A percentile compares a stretch with the other conserved stretches of the same genome.
phyloP scores from a whole-genome alignment of 2,888 invertebrate species.

The Biston stratarius region DNA sequence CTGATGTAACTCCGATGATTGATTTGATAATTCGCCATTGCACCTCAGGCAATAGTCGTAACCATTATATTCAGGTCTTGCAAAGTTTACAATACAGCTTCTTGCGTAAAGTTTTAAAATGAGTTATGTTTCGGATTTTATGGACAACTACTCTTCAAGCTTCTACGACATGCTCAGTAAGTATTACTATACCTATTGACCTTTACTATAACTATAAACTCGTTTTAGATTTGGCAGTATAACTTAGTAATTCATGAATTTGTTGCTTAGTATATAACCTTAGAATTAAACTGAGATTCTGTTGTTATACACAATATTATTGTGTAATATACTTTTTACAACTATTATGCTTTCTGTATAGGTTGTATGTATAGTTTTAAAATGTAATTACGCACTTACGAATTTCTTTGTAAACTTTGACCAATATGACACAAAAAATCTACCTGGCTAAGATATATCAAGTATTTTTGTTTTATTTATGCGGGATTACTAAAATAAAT shows the following conservation, averaged over 20 bases:
- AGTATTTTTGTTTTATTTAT: too few relatives aligned
- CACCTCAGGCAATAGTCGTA: background rate
- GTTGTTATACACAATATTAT: background rate
- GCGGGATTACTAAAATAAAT: too few relatives aligned
- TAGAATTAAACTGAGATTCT: background rate
- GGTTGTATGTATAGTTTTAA: too few relatives aligned
- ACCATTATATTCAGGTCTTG: background rate
- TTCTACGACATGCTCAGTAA: constrained; percentile 79
- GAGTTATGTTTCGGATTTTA: constrained; percentile 70
- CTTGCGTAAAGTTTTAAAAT: constrained; percentile 52
- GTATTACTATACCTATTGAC: constrained; percentile 48
- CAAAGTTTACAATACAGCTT: background rate
- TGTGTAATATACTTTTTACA: too few relatives aligned
- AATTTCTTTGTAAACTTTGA: too few relatives aligned
- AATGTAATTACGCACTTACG: too few relatives aligned
- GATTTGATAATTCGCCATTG: background rate
- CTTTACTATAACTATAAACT: constrained; percentile 10
- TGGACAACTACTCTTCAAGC: constrained; percentile 75
- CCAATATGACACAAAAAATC: too few relatives aligned
- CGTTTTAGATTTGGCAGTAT: background rate
- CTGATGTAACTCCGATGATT: constrained; percentile 1
- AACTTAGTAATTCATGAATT: background rate
- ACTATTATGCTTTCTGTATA: too few relatives aligned
- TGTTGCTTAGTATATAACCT: background rate
- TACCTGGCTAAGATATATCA: too few relatives aligned